Evolutionary conservation across 2,888 invertebrate genomes (phyloP), one percentile per base, ranked within the genome.

Genomic region (Crepidodera aurea): DNA sequence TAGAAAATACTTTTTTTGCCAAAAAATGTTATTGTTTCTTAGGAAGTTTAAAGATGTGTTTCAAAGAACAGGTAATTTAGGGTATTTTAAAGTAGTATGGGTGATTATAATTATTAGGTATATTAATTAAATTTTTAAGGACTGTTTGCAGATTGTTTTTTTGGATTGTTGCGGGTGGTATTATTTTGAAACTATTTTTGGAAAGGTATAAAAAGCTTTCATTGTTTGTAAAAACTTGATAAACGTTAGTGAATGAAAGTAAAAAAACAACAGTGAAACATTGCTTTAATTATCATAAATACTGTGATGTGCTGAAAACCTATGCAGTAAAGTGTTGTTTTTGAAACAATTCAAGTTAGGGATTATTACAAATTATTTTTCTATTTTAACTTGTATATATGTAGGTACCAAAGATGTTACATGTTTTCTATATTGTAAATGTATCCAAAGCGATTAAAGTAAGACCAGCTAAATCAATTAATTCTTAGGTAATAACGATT

Each of bases 361-460:
- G 44, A 40, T 61, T 59, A 48, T 54, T 58, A 62, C 39, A 59
- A 62, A 50, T 58, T 62, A 62, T 62, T 62, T 62, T 62, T 62
- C 53, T 62, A 62, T 62, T 60, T 64, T 60, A 39, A 40, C 60
- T 56, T 60, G 60, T 60, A 65, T 34, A 60, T 62, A 65, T 57
- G 53, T 62, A 64, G 57, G 58, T 61, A 66, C 59, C 59, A 64
- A 58, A 57, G 59, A 66, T 62, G 54, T 58, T 63, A 57, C 55
- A 64, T 60, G 64, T 62, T 65, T 62, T 67, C 57, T 67, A 60
- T 65, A 62, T 67, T 67, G 59, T 64, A 67, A 63, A 67, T 67
- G 64, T 67, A 65, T 57, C 62, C 60, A 64, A 64, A 59, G 59
- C 57, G 29, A 51, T 46, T 34, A 54, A 51, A 37, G 32, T 39